phyloP scores from a whole-genome alignment of 1,140 invertebrate genomes.

The Cydia fagiglandana region DNA sequence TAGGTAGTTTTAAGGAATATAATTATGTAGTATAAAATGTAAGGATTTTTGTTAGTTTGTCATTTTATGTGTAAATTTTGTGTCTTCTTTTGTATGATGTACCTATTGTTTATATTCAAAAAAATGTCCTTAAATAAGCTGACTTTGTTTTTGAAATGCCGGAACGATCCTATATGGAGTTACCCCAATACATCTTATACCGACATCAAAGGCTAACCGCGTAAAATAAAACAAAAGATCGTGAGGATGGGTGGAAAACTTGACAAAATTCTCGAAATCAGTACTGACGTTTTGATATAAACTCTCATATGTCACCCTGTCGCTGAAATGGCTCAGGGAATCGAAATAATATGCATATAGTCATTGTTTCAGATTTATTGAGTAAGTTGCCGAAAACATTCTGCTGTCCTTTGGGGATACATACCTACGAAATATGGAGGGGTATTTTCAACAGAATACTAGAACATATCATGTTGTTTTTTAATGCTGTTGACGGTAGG shows the following conservation, averaged over 20 bases:
- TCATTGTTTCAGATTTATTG: neutral
- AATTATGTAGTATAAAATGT: too few species aligned
- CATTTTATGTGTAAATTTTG: too few species aligned
- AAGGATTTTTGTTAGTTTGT: too few species aligned
- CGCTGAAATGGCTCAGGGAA: neutral
- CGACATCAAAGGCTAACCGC: neutral
- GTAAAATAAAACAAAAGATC: neutral
- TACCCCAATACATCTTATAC: too few species aligned
- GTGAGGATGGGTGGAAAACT: neutral
- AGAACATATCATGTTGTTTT: too few species aligned
- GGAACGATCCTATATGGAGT: too few species aligned
- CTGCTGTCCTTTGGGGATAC: neutral
- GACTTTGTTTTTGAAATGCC: too few species aligned
- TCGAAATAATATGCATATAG: conserved; percentile 4
- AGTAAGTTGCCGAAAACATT: neutral
- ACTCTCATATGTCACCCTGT: neutral
- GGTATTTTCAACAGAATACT: too few species aligned
- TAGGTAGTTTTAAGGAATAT: too few species aligned
- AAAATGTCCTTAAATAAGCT: too few species aligned
- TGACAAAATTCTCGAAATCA: neutral
- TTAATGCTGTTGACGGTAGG: neutral
- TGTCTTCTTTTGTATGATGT: too few species aligned
- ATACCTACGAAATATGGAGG: neutral
- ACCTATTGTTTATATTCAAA: too few species aligned
- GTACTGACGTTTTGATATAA: neutral